Conservation (phyloP, 2,797 vertebrate genomes). For the Danio albolineatus region DNA sequence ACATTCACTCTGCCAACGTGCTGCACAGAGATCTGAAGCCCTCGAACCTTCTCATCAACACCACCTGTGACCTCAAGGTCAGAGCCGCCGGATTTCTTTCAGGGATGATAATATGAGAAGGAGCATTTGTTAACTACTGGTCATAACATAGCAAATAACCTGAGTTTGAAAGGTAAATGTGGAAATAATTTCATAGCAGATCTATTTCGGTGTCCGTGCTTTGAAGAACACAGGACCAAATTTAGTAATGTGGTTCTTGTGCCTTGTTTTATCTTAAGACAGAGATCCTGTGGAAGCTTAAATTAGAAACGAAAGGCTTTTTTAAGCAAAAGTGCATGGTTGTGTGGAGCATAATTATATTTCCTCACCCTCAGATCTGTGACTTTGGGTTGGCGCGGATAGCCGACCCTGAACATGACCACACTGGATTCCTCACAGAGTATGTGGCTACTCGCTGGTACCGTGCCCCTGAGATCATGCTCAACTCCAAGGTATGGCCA, state of each 20-base stretch:
- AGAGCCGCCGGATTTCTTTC: not conserved
- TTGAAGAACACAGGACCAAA: conserved; percentile 7
- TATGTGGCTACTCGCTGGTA: conserved; percentile 96
- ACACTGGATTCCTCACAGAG: conserved; percentile 91
- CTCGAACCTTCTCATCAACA: conserved; percentile 94
- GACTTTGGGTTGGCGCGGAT: conserved; percentile 94
- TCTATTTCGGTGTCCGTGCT: conserved; percentile 9
- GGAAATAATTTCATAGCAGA: not conserved
- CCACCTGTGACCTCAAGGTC: conserved; percentile 96
- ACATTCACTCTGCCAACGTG: conserved; percentile 96
- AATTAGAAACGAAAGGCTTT: not conserved
- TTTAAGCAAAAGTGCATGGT: not conserved
- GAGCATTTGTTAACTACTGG: not conserved
- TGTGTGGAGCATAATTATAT: not conserved
- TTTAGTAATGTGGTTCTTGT: conserved; percentile 8
- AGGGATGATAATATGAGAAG: no score
- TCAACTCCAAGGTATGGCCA: conserved; percentile 87
- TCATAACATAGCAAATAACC: not conserved
- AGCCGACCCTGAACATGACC: conserved; percentile 88
- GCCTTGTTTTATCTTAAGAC: conserved; percentile 11
- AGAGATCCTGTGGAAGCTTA: not conserved
- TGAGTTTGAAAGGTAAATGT: not conserved
- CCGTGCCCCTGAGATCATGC: conserved; percentile 95
- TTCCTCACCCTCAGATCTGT: conserved; percentile 82
- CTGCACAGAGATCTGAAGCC: conserved; percentile 95